Percentiles rank a stretch among this genome's conserved stretches.
Evolutionary conservation across 92 coral and sea anemone genomes (phyloP).

Genomic region (Siderastrea radians): DNA sequence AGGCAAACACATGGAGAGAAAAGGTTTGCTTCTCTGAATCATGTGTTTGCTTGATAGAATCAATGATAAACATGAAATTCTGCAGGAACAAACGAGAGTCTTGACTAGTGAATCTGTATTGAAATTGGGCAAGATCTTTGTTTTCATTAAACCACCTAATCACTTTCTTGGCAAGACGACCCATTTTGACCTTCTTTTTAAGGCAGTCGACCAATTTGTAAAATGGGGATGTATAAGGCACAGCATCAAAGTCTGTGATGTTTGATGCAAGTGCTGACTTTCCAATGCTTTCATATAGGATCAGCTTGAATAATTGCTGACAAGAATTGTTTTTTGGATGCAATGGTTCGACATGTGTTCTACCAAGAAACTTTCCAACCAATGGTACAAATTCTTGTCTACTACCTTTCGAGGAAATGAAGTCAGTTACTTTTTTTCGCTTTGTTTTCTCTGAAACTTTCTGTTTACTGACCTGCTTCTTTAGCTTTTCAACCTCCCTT

Average conservation of each 20-base stretch:
- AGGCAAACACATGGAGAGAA: slow-evolving; percentile 60
- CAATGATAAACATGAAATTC: slow-evolving; percentile 57
- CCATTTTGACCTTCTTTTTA: slow-evolving; percentile 29
- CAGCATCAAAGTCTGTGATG: slow-evolving; percentile 35
- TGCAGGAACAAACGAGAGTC: slow-evolving; percentile 59
- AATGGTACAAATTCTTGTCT: slow-evolving; percentile 60
- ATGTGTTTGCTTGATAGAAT: slow-evolving; percentile 43
- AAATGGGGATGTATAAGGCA: slow-evolving; percentile 31
- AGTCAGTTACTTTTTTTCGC: slow-evolving; percentile 34
- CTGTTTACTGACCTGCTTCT: slow-evolving; percentile 36
- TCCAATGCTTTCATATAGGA: slow-evolving; percentile 47
- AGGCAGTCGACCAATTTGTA: slow-evolving; percentile 35
- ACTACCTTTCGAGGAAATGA: slow-evolving; percentile 35
- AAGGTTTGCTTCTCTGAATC: slow-evolving; percentile 51
- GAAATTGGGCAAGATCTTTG: slow-evolving; percentile 36
- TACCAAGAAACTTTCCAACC: slow-evolving; percentile 36
- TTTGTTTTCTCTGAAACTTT: slow-evolving; percentile 37
- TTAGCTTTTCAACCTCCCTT: slow-evolving; percentile 49
- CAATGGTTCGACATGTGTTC: slow-evolving; percentile 41
- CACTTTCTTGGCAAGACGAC: slow-evolving; percentile 48
- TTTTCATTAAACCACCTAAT: slow-evolving; percentile 57
- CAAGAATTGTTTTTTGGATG: slow-evolving; percentile 47
- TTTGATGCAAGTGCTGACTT: slow-evolving; percentile 37
- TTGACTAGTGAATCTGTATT: slow-evolving; percentile 59
- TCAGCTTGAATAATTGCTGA: slow-evolving; percentile 35